phyloP scores from a whole-genome alignment of 2,113 vertebrate species.

The Anolis carolinensis region DNA sequence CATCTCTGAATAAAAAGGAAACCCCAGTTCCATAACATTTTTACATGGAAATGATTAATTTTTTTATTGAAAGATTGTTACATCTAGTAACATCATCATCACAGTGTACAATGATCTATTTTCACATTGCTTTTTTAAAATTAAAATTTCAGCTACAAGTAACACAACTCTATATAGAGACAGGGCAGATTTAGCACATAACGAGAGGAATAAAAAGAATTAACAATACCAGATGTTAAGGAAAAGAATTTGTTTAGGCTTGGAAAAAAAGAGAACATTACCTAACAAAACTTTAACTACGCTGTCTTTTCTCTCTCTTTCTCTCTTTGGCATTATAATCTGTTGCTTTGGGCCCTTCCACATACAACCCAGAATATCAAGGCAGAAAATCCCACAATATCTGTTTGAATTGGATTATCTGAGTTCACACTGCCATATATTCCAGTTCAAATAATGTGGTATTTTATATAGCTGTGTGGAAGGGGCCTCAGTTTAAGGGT shows the following conservation, averaged over 20 bases:
- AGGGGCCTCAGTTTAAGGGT: not conserved
- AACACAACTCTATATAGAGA: not conserved
- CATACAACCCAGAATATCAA: too few species aligned
- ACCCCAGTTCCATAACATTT: not conserved
- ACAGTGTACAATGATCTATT: accelerated
- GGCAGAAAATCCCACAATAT: too few species aligned
- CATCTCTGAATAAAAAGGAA: not conserved
- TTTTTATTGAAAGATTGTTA: not conserved
- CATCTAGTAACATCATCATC: not conserved
- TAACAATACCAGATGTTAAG: not conserved
- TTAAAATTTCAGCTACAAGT: not conserved
- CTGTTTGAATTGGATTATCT: too few species aligned
- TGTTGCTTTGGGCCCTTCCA: too few species aligned
- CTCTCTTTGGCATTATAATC: not conserved
- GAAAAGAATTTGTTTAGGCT: not conserved
- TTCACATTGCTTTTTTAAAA: not conserved
- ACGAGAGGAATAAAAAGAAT: too few species aligned
- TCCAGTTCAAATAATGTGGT: too few species aligned
- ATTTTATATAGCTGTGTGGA: too few species aligned
- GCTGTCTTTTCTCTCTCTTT: not conserved
- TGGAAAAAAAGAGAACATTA: not conserved
- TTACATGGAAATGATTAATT: too few species aligned
- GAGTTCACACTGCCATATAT: too few species aligned
- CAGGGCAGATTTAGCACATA: not conserved
- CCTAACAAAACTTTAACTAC: not conserved